These are phyloP conservation scores for Apodemia duryi DNA, from an alignment of 2,888 invertebrate species.

Conservation along the genomic window DNA sequence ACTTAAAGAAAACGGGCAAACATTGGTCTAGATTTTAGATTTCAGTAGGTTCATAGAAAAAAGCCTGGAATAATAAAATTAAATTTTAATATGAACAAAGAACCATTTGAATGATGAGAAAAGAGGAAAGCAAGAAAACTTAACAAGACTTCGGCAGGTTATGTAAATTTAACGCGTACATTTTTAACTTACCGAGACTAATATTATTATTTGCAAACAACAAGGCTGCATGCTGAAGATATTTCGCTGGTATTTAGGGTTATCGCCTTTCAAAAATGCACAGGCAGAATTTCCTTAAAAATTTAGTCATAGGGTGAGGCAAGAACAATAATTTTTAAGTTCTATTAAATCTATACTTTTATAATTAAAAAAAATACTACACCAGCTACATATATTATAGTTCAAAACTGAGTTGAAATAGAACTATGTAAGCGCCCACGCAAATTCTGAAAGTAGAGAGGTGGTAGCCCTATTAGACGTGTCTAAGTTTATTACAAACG, in stretches of 20 bases:
- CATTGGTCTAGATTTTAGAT: too few relatives aligned
- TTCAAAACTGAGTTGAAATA: neutral
- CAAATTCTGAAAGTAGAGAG: neutral
- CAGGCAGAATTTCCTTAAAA: neutral
- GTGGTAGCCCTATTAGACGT: conserved; percentile 22
- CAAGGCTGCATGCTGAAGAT: conserved; percentile 50
- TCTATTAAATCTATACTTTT: too few relatives aligned
- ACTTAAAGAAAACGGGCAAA: too few relatives aligned
- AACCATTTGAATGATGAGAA: conserved; percentile 52
- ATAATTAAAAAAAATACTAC: too few relatives aligned
- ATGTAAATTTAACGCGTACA: conserved; percentile 68
- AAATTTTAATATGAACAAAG: conserved; percentile 54
- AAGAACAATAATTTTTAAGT: too few relatives aligned
- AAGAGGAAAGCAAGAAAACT: conserved; percentile 54
- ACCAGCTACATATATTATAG: too few relatives aligned
- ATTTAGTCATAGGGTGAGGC: neutral
- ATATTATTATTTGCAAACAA: conserved; percentile 71
- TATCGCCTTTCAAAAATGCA: neutral
- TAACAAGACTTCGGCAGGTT: conserved; percentile 58
- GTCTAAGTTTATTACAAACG: conserved; percentile 32
- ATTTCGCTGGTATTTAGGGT: conserved; percentile 35
- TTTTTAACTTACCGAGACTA: conserved; percentile 64
- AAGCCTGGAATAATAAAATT: conserved; percentile 29
- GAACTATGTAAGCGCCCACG: neutral
- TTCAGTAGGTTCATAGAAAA: too few relatives aligned